These are phyloP conservation scores for Rhopalosiphum maidis DNA, from an alignment of 1,140 invertebrate species.

Conservation along the genomic window DNA sequence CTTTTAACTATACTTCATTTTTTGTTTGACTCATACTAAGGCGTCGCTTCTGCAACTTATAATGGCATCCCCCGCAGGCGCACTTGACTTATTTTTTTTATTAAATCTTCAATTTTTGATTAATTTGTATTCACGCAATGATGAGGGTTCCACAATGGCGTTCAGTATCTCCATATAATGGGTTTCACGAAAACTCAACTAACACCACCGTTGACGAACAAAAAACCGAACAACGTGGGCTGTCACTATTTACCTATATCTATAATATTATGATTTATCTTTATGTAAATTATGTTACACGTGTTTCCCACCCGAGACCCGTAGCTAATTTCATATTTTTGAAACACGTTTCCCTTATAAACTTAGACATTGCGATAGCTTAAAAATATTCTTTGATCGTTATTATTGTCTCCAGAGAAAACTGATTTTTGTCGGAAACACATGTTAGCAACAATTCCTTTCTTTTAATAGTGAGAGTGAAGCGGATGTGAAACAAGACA, in stretches of 20 bases:
- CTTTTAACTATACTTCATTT: background rate
- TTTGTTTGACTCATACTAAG: background rate
- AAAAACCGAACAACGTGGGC: background rate
- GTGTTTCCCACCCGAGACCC: background rate
- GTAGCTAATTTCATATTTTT: background rate
- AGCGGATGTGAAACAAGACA: too few species aligned
- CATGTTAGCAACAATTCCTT: background rate
- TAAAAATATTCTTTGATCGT: background rate
- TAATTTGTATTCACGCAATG: background rate
- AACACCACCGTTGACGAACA: background rate
- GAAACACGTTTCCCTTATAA: background rate
- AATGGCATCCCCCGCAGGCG: background rate
- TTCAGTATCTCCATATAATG: background rate
- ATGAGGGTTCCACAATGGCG: background rate
- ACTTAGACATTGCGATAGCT: background rate
- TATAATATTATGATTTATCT: background rate
- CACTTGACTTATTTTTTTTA: background rate
- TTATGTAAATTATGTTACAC: background rate
- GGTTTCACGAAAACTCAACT: background rate
- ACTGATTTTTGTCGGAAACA: background rate
- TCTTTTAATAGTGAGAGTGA: background rate
- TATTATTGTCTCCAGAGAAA: background rate
- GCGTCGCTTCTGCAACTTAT: background rate
- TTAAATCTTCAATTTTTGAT: background rate
- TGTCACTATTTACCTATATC: background rate